A percentile compares a stretch with the other conserved stretches of the same genome.
Evolutionary conservation across 1,140 invertebrate genomes (phyloP).

Genomic region (Homalodisca vitripennis): DNA sequence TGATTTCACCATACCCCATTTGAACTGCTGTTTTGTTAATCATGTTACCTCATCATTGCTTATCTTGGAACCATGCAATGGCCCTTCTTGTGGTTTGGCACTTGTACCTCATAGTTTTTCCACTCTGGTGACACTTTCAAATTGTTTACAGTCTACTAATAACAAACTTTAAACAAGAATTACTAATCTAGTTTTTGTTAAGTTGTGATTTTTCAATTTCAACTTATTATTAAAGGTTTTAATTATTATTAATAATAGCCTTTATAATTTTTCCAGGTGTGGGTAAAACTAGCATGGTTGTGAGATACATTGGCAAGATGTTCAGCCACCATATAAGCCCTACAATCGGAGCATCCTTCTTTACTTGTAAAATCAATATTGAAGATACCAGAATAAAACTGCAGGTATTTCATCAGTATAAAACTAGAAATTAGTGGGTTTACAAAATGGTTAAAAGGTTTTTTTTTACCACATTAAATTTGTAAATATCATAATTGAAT

Average conservation of each 20-base stretch:
- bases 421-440: too few species aligned
- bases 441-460: too few species aligned
- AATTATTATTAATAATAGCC: constrained; percentile 19
- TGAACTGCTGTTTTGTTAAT: too few species aligned
- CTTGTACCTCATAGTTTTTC: too few species aligned
- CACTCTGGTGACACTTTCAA: neutral
- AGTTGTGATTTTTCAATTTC: constrained; percentile 37
- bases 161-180: constrained; percentile 1
- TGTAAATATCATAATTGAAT: too few species aligned
- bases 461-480: too few species aligned
- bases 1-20: too few species aligned
- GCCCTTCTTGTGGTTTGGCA: too few species aligned
- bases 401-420: constrained; percentile 59
- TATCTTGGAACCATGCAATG: too few species aligned
- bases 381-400: constrained; percentile 67
- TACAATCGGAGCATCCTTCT: constrained; percentile 87
- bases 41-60: too few species aligned
- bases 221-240: constrained; percentile 26
- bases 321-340: constrained; percentile 71
- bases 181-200: constrained; percentile 32
- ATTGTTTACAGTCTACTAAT: constrained; percentile 4
- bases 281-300: constrained; percentile 83
- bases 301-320: constrained; percentile 74
- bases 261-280: constrained; percentile 62
- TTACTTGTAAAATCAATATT: constrained; percentile 75